A percentile compares a stretch with the other conserved stretches of the same genome.
These are phyloP conservation scores for Egretta garzetta DNA, from an alignment of 2,113 vertebrate species.

Conservation along the genomic window DNA sequence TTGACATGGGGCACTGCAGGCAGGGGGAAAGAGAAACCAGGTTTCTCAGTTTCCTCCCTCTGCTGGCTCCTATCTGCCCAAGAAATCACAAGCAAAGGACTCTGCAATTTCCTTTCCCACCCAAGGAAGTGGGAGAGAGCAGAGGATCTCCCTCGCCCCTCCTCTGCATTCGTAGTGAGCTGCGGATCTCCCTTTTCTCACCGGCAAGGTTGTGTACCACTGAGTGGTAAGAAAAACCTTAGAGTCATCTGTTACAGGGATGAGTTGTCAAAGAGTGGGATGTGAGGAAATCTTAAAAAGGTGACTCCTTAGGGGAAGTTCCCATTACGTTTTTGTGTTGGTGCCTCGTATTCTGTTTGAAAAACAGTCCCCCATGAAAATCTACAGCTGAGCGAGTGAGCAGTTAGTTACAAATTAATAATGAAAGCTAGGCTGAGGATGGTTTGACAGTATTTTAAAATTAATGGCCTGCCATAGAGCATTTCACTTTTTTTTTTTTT, in stretches of 20 bases:
- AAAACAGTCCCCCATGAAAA: background rate
- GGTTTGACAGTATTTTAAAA: background rate
- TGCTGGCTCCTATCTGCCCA: background rate
- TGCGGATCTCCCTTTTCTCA: background rate
- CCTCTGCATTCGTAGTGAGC: background rate
- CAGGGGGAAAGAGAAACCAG: background rate
- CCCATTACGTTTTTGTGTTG: background rate
- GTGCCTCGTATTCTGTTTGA: background rate
- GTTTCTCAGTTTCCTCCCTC: background rate
- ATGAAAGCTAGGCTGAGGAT: background rate
- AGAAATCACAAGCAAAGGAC: background rate
- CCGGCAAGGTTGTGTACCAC: background rate
- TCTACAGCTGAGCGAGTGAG: background rate
- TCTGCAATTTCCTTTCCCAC: background rate
- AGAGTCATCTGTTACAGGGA: background rate
- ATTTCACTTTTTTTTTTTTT: background rate
- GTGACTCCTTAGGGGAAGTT: conserved; percentile 5
- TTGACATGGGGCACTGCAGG: background rate
- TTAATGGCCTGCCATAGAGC: background rate
- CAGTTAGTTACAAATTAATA: background rate
- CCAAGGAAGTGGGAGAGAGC: background rate
- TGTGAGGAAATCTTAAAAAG: conserved; percentile 31
- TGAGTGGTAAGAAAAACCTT: background rate
- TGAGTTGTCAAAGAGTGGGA: conserved; percentile 1
- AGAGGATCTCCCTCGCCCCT: background rate